These are phyloP conservation scores for Gallinago media DNA, from an alignment of 2,113 vertebrate species.

Conservation along the genomic window DNA sequence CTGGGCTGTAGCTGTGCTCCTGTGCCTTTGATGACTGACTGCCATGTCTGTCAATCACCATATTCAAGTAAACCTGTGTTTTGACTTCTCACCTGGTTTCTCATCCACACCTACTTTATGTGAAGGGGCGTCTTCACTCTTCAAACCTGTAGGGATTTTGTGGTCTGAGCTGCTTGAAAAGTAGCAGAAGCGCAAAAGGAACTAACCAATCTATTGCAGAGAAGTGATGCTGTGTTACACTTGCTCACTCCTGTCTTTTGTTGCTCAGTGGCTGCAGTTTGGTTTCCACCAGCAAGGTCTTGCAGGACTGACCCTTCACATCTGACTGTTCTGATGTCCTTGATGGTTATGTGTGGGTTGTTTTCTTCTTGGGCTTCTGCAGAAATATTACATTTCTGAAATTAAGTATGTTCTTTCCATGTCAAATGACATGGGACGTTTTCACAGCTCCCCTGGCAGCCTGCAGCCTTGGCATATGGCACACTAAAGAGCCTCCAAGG, in stretches of 20 bases:
- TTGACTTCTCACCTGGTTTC: not conserved
- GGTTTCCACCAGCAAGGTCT: not conserved
- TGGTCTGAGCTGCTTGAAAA: not conserved
- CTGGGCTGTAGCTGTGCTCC: not conserved
- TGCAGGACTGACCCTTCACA: accelerated
- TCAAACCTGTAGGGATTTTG: not conserved
- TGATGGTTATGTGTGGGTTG: accelerated
- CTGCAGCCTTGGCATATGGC: not conserved
- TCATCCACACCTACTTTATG: not conserved
- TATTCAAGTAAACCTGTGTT: not conserved
- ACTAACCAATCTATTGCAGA: not conserved
- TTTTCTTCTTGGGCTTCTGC: not conserved
- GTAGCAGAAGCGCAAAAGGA: not conserved
- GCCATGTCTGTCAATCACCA: not conserved
- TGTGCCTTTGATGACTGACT: not conserved
- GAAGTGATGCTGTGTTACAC: not conserved
- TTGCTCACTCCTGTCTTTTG: not conserved
- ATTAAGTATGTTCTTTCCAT: not conserved
- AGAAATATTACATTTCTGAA: not conserved
- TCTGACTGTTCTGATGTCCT: not conserved
- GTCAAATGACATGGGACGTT: not conserved
- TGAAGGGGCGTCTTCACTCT: not conserved
- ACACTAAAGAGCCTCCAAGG: slow-evolving; percentile 9
- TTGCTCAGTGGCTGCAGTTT: not conserved
- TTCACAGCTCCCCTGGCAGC: slow-evolving; percentile 40